Evolutionary conservation across 2,797 vertebrate species (phyloP).

Genomic region (Diplodus puntazzo): DNA sequence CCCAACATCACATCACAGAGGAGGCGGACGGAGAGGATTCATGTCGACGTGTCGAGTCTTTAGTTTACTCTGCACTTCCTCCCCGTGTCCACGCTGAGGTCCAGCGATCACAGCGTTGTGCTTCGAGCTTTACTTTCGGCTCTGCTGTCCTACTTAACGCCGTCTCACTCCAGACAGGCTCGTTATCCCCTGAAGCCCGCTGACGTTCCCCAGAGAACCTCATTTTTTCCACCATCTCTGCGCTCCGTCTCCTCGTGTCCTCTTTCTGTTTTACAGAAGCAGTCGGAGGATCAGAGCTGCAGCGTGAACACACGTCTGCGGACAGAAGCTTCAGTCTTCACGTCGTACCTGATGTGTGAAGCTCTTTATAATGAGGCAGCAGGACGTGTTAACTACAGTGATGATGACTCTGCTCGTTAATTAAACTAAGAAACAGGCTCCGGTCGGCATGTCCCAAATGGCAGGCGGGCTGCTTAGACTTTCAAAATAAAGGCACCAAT

Average conservation of each 20-base stretch:
- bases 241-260: neutral
- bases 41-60: neutral
- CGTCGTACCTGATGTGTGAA: neutral
- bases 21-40: neutral
- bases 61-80: neutral
- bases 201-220: slow-evolving; percentile 16
- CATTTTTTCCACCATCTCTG: neutral
- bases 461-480: too few species aligned
- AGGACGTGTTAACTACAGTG: neutral
- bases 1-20: neutral
- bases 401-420: slow-evolving; percentile 3
- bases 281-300: neutral
- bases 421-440: slow-evolving; percentile 1
- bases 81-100: neutral
- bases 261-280: neutral
- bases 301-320: neutral
- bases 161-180: neutral
- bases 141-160: slow-evolving; percentile 29
- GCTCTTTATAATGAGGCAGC: neutral
- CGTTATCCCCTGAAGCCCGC: neutral
- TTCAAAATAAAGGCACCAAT: too few species aligned
- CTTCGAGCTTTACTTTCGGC: neutral
- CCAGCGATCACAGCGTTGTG: neutral
- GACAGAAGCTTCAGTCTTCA: neutral
- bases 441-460: neutral